Conservation (phyloP, 2,888 invertebrate genomes). For the Watsonalla binaria region DNA sequence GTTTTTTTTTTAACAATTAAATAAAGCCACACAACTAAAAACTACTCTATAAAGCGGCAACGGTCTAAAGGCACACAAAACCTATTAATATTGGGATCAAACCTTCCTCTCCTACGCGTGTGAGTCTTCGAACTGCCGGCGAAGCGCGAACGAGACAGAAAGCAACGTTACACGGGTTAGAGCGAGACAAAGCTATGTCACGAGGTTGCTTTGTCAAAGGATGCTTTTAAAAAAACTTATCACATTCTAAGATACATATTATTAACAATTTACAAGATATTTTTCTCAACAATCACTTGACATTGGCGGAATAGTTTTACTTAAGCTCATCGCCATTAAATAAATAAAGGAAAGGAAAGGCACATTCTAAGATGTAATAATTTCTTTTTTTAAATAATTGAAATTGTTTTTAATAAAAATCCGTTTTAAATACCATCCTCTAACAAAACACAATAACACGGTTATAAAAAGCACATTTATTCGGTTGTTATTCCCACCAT, state of each 20-base stretch:
- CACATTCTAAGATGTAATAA: too few relatives aligned
- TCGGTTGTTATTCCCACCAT: conserved; percentile 11
- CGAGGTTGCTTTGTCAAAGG: conserved; percentile 19
- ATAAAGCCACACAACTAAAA: not conserved
- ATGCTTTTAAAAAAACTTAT: not conserved
- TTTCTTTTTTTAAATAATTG: too few relatives aligned
- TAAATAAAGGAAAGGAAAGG: too few relatives aligned
- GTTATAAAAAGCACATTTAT: conserved; percentile 17
- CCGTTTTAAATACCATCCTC: not conserved
- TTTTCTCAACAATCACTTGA: too few relatives aligned
- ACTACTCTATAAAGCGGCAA: conserved; percentile 21
- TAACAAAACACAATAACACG: conserved; percentile 7
- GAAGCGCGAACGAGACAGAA: conserved; percentile 72
- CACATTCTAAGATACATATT: too few relatives aligned
- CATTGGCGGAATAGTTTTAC: too few relatives aligned
- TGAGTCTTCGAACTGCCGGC: conserved; percentile 70
- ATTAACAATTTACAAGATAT: too few relatives aligned
- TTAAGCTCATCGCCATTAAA: too few relatives aligned
- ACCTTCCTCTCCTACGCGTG: conserved; percentile 76
- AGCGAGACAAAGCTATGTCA: conserved; percentile 56
- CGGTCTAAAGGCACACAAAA: conserved; percentile 36
- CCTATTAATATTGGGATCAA: conserved; percentile 48
- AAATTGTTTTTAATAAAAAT: too few relatives aligned
- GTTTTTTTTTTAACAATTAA: not conserved
- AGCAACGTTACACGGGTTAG: conserved; percentile 77